These are phyloP conservation scores for Pristionchus fissidentatus DNA, from an alignment of 2,888 invertebrate species.

Conservation along the genomic window DNA sequence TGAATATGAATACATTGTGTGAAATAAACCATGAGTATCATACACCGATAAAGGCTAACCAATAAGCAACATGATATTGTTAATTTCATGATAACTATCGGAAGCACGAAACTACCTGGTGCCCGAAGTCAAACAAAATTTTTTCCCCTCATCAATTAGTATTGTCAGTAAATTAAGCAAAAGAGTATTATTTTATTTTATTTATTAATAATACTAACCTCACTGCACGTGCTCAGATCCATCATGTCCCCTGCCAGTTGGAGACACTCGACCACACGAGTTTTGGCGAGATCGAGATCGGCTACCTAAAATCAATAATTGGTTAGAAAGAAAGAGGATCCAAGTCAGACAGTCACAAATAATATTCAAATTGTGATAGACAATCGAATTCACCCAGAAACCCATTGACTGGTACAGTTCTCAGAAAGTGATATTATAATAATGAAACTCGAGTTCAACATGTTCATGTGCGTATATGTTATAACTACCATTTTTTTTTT, in stretches of 20 bases:
- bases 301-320: conserved; percentile 81
- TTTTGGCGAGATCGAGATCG: conserved; percentile 91
- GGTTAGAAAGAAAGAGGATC: background rate
- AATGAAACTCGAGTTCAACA: background rate
- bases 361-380: background rate
- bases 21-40: too few species aligned
- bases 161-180: background rate
- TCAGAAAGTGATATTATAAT: background rate
- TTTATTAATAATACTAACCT: too few species aligned
- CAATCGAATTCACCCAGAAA: background rate
- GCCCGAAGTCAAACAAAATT: background rate
- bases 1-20: too few species aligned
- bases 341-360: background rate
- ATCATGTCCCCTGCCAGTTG: conserved; percentile 82
- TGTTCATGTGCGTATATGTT: background rate
- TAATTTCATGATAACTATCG: too few species aligned
- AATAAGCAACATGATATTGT: too few species aligned
- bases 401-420: background rate
- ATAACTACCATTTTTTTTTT: background rate
- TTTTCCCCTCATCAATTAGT: too few species aligned
- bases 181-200: too few species aligned
- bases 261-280: conserved; percentile 93
- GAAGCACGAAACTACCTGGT: too few species aligned
- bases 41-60: too few species aligned
- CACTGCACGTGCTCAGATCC: conserved; percentile 63